Evolutionary conservation across 2,113 vertebrate genomes (phyloP).

Genomic region (Lepisosteus osseus): DNA sequence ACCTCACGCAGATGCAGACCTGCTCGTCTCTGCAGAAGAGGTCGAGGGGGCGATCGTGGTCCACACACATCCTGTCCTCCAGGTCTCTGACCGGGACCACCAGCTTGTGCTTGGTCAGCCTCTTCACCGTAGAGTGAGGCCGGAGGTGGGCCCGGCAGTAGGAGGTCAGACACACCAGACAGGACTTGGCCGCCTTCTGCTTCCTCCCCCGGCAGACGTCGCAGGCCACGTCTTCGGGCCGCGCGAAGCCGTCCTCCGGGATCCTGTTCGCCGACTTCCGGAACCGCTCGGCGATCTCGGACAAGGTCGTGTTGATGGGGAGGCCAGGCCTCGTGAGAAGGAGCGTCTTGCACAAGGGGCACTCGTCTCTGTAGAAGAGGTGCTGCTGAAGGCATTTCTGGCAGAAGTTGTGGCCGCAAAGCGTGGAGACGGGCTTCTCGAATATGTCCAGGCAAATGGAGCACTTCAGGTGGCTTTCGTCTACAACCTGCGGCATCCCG

Average conservation of each 20-base stretch:
- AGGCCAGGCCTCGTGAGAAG: constrained; percentile 7
- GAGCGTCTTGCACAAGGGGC: constrained; percentile 13
- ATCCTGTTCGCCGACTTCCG: background rate
- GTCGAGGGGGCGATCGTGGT: constrained; percentile 16
- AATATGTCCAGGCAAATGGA: constrained; percentile 21
- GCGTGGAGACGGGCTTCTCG: constrained; percentile 6
- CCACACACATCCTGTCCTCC: background rate
- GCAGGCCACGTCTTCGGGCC: background rate
- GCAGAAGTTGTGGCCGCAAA: constrained; percentile 26
- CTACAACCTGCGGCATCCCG: background rate
- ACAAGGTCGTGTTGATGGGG: background rate
- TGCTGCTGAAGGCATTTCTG: background rate
- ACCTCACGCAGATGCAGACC: constrained; percentile 10
- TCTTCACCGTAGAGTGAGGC: background rate
- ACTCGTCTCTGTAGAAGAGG: background rate
- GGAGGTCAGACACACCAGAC: constrained; percentile 14
- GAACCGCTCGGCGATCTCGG: constrained; percentile 11
- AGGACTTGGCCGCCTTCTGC: constrained; percentile 2
- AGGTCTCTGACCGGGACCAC: background rate
- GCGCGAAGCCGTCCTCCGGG: background rate
- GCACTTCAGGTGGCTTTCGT: background rate
- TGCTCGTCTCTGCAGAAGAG: constrained; percentile 19
- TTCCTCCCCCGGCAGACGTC: constrained; percentile 13
- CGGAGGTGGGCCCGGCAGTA: constrained; percentile 9
- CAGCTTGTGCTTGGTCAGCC: constrained; percentile 1